phyloP scores from a whole-genome alignment of 1,140 invertebrate species.

The Holotrichia oblita region DNA sequence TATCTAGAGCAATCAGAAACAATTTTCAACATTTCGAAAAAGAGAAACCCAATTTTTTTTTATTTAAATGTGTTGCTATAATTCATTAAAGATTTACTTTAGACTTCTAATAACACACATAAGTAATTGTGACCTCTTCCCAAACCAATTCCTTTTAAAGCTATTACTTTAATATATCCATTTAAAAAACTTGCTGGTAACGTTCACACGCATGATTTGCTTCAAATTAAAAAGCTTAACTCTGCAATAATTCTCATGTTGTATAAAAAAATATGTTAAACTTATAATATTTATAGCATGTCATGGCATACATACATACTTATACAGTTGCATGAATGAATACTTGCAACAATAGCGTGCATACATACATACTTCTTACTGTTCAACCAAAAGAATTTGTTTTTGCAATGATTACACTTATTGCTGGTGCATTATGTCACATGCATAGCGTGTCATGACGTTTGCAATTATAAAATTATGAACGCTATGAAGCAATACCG shows the following conservation, averaged over 20 bases:
- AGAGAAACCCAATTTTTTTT: too few species aligned
- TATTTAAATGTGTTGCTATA: too few species aligned
- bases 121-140: too few species aligned
- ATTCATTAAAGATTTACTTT: too few species aligned
- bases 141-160: too few species aligned
- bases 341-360: neutral
- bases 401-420: neutral
- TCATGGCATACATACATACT: neutral
- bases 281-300: neutral
- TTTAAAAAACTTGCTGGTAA: neutral
- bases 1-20: too few species aligned
- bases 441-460: neutral
- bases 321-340: neutral
- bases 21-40: too few species aligned
- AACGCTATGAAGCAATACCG: neutral
- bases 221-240: neutral
- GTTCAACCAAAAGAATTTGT: neutral
- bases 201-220: neutral
- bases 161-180: too few species aligned
- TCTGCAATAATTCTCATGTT: neutral
- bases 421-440: neutral
- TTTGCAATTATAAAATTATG: neutral
- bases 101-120: too few species aligned
- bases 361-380: neutral
- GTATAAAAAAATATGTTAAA: neutral